These are phyloP conservation scores for Microvelia longipes DNA, from an alignment of 1,140 invertebrate species.

Conservation along the genomic window DNA sequence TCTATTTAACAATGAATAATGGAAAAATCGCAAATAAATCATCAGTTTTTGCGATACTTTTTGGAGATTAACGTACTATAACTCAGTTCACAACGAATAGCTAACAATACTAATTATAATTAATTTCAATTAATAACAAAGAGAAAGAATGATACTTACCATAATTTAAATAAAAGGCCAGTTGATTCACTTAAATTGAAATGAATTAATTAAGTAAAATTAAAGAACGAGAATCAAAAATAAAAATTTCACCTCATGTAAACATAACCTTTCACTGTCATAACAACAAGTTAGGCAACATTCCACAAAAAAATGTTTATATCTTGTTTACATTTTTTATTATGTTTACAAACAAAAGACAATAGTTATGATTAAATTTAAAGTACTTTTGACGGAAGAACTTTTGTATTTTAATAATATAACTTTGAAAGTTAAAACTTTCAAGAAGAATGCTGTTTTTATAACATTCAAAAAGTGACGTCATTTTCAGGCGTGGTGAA, in stretches of 20 bases:
- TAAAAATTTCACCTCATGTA: neutral
- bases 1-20: no score
- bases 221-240: neutral
- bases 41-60: no score
- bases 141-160: no score
- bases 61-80: no score
- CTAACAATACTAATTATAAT: no score
- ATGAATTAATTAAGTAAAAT: neutral
- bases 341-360: neutral
- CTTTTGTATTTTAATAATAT: no score
- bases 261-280: neutral
- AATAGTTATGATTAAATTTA: neutral
- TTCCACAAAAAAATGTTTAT: neutral
- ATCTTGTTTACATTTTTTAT: neutral
- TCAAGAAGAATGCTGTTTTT: no score
- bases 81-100: no score
- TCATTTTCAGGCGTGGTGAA: slow-evolving; percentile 17
- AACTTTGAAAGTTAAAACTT: no score
- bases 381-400: neutral
- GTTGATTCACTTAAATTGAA: neutral
- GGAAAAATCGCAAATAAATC: no score
- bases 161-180: no score
- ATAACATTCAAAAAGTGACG: slow-evolving; percentile 10
- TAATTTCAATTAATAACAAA: no score
- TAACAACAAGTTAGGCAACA: neutral